A percentile compares a stretch with the other conserved stretches of the same genome.
These are phyloP conservation scores for Smittia sp. DNA, from an alignment of 2,888 invertebrate species.

Conservation along the genomic window DNA sequence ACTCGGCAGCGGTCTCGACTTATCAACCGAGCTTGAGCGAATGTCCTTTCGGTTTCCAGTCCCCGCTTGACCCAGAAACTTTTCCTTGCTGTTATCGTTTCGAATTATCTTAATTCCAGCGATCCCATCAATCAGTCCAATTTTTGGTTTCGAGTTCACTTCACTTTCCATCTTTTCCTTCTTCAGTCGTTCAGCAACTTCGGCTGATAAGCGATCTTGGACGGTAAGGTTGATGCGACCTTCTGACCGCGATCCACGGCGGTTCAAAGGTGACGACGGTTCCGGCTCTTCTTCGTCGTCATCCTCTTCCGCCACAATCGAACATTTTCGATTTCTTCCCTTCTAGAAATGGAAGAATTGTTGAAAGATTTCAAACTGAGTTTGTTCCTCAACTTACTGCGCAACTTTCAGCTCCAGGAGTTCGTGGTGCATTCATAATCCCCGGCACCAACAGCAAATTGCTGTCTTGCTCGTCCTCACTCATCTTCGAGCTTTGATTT, in stretches of 20 bases:
- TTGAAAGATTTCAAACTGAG: not conserved
- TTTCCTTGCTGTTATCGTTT: constrained; percentile 42
- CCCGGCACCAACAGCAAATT: constrained; percentile 43
- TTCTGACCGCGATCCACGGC: constrained; percentile 76
- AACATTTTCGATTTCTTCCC: constrained; percentile 78
- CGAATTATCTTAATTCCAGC: constrained; percentile 22
- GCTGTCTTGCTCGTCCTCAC: not conserved
- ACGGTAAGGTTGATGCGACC: constrained; percentile 70
- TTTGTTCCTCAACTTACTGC: constrained; percentile 56
- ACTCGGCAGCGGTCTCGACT: not conserved
- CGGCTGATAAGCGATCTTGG: constrained; percentile 61
- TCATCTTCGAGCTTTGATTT: constrained; percentile 20
- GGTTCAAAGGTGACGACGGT: constrained; percentile 56
- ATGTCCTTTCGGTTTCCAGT: constrained; percentile 9
- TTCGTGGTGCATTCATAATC: constrained; percentile 62
- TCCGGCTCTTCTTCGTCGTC: constrained; percentile 64
- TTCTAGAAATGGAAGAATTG: constrained; percentile 46
- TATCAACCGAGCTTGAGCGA: constrained; percentile 43
- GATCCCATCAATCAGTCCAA: constrained; percentile 20
- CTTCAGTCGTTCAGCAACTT: constrained; percentile 58
- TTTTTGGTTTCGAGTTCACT: not conserved
- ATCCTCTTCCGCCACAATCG: constrained; percentile 88
- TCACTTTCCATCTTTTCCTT: constrained; percentile 51
- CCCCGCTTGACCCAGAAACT: constrained; percentile 28
- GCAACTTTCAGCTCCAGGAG: constrained; percentile 63